Evolutionary conservation across 1,140 invertebrate genomes (phyloP), one percentile per base, ranked within the genome.

Genomic region (Belonocnema kinseyi): DNA sequence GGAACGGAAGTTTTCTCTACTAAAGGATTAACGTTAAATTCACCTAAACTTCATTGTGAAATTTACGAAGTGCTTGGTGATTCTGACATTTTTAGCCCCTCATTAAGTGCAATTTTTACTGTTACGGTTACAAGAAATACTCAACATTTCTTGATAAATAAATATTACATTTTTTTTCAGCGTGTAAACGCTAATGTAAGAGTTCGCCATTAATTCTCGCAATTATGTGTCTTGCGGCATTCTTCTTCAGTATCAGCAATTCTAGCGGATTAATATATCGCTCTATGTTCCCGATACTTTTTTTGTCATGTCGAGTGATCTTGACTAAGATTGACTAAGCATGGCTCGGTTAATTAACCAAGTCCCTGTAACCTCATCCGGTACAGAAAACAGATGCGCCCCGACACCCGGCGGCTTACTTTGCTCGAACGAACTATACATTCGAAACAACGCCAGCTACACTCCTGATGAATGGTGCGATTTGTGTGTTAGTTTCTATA

Each of bases 271-370:
- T 54, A 54, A 16, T 54, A 17, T 14, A 54, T 54, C 52, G 52
- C 8, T 54, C 17, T 54, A 17, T 54, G 2, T n/a, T 54, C 52
- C 16, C 51, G 72, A 51, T 73, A 4, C 3, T 80, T 71, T 82
- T 82, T 76, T 80, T 50, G 75, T 56, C 75, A 40, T 70, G 75
- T 78, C 75, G 76, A 76, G 77, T 78, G 83, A 81, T 81, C 83
- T 81, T 85, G 78, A 85, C 77, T 83, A 73, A 78, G 83, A 73
- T 85, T 81, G 81, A 81, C 79, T 81, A 78, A 81, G 81, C 80
- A 73, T 80, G 81, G 81, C 81, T 83, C 70, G 71, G 78, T 81
- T 83, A 85, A 85, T 85, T 83, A 83, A 78, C 54, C 21, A 50
- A 53, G 52, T 73, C 52, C 78, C 56, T 70, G 70, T 72, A 53